A percentile compares a stretch with the other conserved stretches of the same genome.
Conservation (phyloP, 2,797 vertebrate genomes). For the Ptychadena robeensis region DNA sequence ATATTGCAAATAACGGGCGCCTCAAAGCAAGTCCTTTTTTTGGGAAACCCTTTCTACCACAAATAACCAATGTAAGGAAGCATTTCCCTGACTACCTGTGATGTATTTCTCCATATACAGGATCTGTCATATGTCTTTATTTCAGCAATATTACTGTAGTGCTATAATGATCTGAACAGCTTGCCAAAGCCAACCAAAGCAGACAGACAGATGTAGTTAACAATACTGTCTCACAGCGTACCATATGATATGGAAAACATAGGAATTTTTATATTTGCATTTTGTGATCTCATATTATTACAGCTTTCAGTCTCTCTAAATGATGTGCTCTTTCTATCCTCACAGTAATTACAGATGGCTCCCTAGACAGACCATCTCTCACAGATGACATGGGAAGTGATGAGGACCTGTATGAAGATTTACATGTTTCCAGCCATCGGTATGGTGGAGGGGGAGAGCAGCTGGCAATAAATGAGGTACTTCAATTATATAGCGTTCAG, state of each 20-base stretch:
- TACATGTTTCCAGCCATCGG: constrained; percentile 80
- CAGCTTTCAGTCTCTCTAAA: not conserved
- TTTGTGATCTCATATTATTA: not conserved
- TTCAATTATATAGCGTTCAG: not conserved
- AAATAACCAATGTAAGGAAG: no score
- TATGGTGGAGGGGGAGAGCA: constrained; percentile 84
- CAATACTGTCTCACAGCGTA: not conserved
- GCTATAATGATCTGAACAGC: not conserved
- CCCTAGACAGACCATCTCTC: constrained; percentile 74
- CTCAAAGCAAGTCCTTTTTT: no score
- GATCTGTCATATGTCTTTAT: not conserved
- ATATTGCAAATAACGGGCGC: no score
- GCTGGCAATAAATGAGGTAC: constrained; percentile 82
- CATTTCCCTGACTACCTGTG: no score
- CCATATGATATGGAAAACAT: not conserved
- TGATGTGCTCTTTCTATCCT: not conserved
- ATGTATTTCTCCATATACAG: no score
- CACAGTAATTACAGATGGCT: constrained; percentile 79
- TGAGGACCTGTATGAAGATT: constrained; percentile 88
- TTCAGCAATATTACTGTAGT: not conserved
- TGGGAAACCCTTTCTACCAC: no score
- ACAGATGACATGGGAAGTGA: constrained; percentile 83
- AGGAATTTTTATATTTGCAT: not conserved
- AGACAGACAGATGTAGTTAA: not conserved
- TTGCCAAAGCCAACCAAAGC: not conserved